These are phyloP conservation scores for Carettochelys insculpta DNA, from an alignment of 2,113 vertebrate species.

Conservation along the genomic window DNA sequence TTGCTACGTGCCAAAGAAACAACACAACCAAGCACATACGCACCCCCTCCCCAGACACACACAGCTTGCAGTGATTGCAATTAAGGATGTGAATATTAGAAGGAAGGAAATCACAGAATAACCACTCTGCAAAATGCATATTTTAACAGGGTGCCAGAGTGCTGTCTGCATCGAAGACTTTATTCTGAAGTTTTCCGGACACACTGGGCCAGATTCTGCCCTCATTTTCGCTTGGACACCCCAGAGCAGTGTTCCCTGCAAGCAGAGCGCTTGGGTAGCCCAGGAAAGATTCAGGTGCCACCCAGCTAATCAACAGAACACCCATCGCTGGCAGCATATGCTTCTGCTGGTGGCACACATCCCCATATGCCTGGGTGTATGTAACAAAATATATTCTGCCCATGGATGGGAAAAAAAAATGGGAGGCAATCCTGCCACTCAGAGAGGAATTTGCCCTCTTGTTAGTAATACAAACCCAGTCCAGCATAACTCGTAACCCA, in stretches of 20 bases:
- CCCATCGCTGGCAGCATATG: no score
- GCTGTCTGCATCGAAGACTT: not conserved
- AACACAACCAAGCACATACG: not conserved
- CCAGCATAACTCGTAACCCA: not conserved
- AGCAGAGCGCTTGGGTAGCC: no score
- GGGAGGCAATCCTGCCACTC: no score
- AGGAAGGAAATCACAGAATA: not conserved
- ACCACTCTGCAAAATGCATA: rapidly evolving
- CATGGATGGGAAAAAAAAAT: no score
- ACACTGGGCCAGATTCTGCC: not conserved
- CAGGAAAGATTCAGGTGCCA: no score
- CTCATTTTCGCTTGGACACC: not conserved
- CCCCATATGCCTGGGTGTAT: no score
- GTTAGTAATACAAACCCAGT: not conserved
- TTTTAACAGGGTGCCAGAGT: not conserved
- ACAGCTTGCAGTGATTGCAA: not conserved
- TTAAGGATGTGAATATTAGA: not conserved
- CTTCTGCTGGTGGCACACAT: no score
- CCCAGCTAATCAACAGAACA: no score
- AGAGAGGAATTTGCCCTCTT: not conserved
- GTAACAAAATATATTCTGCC: no score
- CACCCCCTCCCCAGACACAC: no score
- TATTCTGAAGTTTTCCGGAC: rapidly evolving
- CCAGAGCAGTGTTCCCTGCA: no score
- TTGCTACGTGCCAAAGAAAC: constrained; percentile 31